Conservation (phyloP, 2,113 vertebrate genomes). For the Fukomys damarensis region DNA sequence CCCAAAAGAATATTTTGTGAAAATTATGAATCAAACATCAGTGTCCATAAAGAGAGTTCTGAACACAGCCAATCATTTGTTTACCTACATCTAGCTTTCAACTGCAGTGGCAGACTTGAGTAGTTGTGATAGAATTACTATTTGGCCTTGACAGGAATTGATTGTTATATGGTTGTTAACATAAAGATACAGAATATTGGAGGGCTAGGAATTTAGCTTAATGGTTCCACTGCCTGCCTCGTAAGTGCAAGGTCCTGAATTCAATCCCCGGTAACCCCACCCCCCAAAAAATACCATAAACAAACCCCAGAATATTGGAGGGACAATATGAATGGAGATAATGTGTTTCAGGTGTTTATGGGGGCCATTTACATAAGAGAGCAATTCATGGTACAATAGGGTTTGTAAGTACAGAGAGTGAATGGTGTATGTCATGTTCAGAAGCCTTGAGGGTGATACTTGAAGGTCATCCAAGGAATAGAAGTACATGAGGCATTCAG, state of each 20-base stretch:
- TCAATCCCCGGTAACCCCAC: too few species aligned
- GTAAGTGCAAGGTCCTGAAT: too few species aligned
- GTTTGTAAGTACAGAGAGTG: background rate
- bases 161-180: background rate
- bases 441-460: background rate
- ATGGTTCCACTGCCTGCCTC: too few species aligned
- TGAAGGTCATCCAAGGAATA: background rate
- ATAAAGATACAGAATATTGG: background rate
- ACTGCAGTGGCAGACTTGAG: background rate
- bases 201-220: too few species aligned
- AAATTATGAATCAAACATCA: constrained; percentile 2
- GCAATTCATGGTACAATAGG: background rate
- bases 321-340: background rate
- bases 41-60: background rate
- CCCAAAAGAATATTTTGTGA: background rate
- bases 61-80: background rate
- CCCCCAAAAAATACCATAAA: too few species aligned
- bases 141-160: background rate
- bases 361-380: background rate
- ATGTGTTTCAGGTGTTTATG: background rate
- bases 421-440: background rate
- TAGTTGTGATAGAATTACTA: background rate
- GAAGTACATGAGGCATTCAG: background rate
- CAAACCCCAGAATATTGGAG: background rate
- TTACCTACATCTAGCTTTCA: background rate